Evolutionary conservation across 2,888 invertebrate genomes (phyloP), one percentile per base, ranked within the genome.

Genomic region (Anarsia innoxiella): DNA sequence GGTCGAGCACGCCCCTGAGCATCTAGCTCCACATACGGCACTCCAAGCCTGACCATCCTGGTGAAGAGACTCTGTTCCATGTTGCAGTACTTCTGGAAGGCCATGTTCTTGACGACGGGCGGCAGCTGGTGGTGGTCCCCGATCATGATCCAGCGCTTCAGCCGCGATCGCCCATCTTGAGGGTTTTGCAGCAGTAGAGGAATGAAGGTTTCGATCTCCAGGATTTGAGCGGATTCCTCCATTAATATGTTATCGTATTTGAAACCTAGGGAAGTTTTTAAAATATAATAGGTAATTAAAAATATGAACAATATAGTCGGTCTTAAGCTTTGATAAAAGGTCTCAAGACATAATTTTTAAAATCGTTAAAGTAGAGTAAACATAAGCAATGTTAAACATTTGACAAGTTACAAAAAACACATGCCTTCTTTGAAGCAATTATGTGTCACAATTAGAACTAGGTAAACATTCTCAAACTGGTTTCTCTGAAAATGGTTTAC

Each of bases 71-170:
- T 97, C 82, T 99, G 99, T 64, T 99, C 99, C 99, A 99, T 99
- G 66, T 99, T 99, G 37, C 96, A 97, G 78, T 97, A 99, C 71
- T 99, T 99, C 77, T 99, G 99, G 84, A 99, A 99, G 4, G 99
- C 99, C 95, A 99, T 98, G 75, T 99, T 99, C 82, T 99, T 99
- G 31, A 99, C 98, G 8, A 99, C 98, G 0, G 99, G 99, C 0
- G 99, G 99, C 52, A 99, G 85, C 77, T 99, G 99, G 78, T 99
- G 97, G 76, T 99, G 99, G 80, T 95, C 99, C 0, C 99, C 99
- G 59, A 99, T 99, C 99, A 99, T 99, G 55, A 99, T 98, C 99
- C 99, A 99, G 10, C 99, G 89, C 76, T 99, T 99, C 41, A 99
- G 85, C 0, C 99, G 88, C 64, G 97, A 98, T 51, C 91, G 92